Evolutionary conservation across 2,888 invertebrate species (phyloP).

Genomic region (Dichetophora obliterata): DNA sequence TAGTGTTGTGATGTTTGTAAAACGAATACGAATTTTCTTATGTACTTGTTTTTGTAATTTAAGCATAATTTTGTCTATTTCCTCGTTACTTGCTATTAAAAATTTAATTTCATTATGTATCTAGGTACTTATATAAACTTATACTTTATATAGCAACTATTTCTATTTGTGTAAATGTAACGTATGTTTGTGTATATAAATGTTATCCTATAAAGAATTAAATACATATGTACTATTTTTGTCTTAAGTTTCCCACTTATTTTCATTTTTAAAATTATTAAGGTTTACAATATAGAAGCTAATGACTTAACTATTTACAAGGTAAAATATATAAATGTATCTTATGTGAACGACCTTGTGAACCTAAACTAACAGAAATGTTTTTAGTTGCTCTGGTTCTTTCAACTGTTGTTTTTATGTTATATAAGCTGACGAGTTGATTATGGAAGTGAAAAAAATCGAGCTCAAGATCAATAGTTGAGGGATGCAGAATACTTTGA

Average conservation of each 20-base stretch:
- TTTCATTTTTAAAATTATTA: constrained; percentile 52
- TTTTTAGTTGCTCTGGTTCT: no score
- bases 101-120: constrained; percentile 23
- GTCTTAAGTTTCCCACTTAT: constrained; percentile 31
- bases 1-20: constrained; percentile 3
- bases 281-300: constrained; percentile 67
- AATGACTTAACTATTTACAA: constrained; percentile 70
- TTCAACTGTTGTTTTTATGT: no score
- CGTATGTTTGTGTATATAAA: constrained; percentile 28
- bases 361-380: no score
- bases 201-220: constrained; percentile 13
- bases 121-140: constrained; percentile 43
- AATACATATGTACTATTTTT: constrained; percentile 35
- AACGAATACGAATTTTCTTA: not conserved
- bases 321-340: constrained; percentile 32
- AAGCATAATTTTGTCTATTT: constrained; percentile 35
- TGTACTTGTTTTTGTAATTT: constrained; percentile 26
- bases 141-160: constrained; percentile 41
- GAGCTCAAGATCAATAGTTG: no score
- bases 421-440: no score
- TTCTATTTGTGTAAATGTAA: constrained; percentile 31
- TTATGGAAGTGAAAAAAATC: no score
- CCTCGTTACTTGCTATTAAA: constrained; percentile 18
- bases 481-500: no score
- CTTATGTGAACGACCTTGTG: constrained; percentile 44